These are phyloP conservation scores for Gorsachius magnificus DNA, from an alignment of 2,797 vertebrate genomes.

Conservation along the genomic window DNA sequence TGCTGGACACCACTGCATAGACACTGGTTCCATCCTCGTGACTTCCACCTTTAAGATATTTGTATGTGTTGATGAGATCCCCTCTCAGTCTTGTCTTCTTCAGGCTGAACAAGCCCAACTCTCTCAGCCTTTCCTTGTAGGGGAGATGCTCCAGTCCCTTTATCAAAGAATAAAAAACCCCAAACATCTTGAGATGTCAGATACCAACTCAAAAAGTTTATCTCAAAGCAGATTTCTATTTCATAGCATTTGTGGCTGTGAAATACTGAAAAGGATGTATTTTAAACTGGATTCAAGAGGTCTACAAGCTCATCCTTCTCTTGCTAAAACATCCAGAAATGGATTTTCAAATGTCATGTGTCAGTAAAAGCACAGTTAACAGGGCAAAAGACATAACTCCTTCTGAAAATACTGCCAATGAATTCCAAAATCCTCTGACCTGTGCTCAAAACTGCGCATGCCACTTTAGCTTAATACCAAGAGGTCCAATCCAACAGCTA, in stretches of 20 bases:
- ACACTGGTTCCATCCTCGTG: too few relatives aligned
- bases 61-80: too few relatives aligned
- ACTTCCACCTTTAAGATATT: too few relatives aligned
- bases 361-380: neutral
- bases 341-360: neutral
- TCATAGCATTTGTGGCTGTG: neutral
- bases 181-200: neutral
- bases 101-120: too few relatives aligned
- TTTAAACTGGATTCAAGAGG: neutral
- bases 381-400: neutral
- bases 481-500: neutral
- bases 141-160: too few relatives aligned
- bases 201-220: neutral
- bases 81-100: too few relatives aligned
- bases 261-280: neutral
- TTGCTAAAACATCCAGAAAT: neutral
- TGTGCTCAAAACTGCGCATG: neutral
- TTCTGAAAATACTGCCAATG: neutral
- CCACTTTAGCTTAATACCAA: neutral
- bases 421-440: neutral
- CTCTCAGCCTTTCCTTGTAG: too few relatives aligned
- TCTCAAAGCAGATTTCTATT: neutral
- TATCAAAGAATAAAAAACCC: neutral
- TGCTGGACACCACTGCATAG: too few relatives aligned
- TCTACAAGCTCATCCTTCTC: neutral